These are phyloP conservation scores for Chymomyza procnemis DNA, from an alignment of 2,888 invertebrate genomes.

Conservation along the genomic window DNA sequence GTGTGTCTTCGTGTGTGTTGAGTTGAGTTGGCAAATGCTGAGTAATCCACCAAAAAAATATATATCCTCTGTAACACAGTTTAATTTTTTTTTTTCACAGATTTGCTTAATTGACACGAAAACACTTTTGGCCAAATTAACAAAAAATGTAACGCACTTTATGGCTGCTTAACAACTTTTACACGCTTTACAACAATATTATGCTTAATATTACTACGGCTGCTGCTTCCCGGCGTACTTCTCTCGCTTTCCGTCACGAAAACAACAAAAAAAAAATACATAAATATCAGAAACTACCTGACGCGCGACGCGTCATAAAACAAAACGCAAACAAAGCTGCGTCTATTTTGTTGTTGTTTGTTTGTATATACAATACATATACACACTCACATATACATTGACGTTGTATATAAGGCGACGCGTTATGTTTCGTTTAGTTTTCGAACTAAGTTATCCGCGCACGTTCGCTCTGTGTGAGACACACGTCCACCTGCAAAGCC, in stretches of 20 bases:
- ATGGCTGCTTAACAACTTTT: slow-evolving; percentile 56
- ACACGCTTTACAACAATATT: slow-evolving; percentile 37
- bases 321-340: slow-evolving; percentile 52
- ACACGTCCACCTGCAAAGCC: slow-evolving; percentile 77
- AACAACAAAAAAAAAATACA: slow-evolving; percentile 36
- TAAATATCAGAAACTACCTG: slow-evolving; percentile 58
- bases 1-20: slow-evolving; percentile 19
- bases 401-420: slow-evolving; percentile 2
- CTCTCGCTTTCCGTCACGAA: slow-evolving; percentile 44
- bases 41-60: slow-evolving; percentile 52
- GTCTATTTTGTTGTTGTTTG: slow-evolving; percentile 30
- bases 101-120: neutral
- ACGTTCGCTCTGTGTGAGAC: slow-evolving; percentile 21
- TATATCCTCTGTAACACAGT: too few species aligned
- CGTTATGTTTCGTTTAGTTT: neutral
- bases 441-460: slow-evolving; percentile 1
- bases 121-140: slow-evolving; percentile 6
- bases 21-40: slow-evolving; percentile 23
- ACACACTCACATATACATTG: neutral
- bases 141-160: slow-evolving; percentile 22
- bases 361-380: neutral
- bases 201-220: neutral
- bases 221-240: neutral
- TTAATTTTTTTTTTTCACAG: slow-evolving; percentile 12
- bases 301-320: slow-evolving; percentile 64